These are phyloP conservation scores for Eurytoma adleriae DNA, from an alignment of 2,888 invertebrate genomes.

Conservation along the genomic window DNA sequence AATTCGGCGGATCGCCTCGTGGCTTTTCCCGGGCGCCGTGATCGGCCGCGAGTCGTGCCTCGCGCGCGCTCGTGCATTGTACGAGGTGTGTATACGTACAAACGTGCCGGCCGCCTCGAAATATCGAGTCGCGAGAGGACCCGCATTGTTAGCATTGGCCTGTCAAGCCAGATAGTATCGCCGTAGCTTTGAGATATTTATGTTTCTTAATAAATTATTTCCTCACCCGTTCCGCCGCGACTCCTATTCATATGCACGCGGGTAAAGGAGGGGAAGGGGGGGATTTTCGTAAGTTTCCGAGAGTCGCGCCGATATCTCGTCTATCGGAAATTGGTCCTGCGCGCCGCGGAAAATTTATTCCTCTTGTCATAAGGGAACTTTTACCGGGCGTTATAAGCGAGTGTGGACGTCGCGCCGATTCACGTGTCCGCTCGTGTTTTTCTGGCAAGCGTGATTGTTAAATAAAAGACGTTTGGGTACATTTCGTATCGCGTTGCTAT, in stretches of 20 bases:
- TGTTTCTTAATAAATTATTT: slow-evolving; percentile 54
- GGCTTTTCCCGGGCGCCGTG: background rate
- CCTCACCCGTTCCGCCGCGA: slow-evolving; percentile 23
- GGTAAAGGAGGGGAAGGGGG: background rate
- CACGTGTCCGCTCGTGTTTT: background rate
- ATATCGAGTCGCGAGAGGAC: slow-evolving; percentile 33
- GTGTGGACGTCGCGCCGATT: slow-evolving; percentile 6
- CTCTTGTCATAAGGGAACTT: slow-evolving; percentile 7
- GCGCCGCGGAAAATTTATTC: slow-evolving; percentile 24
- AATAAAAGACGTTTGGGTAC: background rate
- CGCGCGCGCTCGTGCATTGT: background rate
- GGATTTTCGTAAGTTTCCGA: slow-evolving; percentile 46
- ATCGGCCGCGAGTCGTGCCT: slow-evolving; percentile 32
- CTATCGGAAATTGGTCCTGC: slow-evolving; percentile 39
- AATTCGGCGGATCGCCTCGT: background rate
- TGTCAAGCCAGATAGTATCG: slow-evolving; percentile 52
- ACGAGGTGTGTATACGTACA: background rate
- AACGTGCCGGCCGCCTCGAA: background rate
- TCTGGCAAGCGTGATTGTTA: background rate
- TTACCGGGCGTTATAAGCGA: background rate
- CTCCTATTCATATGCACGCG: slow-evolving; percentile 11
- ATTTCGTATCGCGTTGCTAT: too few species aligned
- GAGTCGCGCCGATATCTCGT: slow-evolving; percentile 25
- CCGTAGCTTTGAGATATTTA: slow-evolving; percentile 46
- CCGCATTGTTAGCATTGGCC: slow-evolving; percentile 54